Conservation (phyloP, 1,140 invertebrate genomes). For the Stratiolaelaps scimitus region DNA sequence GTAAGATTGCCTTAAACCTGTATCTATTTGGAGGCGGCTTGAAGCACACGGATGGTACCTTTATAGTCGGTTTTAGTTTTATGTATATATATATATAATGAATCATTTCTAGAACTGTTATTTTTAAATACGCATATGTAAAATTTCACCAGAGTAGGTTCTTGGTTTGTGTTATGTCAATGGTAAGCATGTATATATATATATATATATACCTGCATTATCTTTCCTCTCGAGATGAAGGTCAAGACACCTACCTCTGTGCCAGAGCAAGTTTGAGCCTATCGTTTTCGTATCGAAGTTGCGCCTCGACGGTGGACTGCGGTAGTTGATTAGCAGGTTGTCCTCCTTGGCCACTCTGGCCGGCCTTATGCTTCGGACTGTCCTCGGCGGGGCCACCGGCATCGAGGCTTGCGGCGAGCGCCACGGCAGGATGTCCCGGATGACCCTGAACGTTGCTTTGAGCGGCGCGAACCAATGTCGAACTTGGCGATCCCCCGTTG, state of each 20-base stretch:
- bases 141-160: not conserved
- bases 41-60: not conserved
- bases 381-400: conserved; percentile 40
- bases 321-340: conserved; percentile 32
- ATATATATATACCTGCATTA: no score
- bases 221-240: no score
- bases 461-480: conserved; percentile 42
- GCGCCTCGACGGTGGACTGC: conserved; percentile 55
- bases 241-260: conserved; percentile 65
- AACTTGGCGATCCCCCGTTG: conserved; percentile 33
- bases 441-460: conserved; percentile 46
- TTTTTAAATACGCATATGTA: no score
- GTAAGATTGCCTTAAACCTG: no score
- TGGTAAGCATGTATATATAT: no score
- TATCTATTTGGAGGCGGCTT: not conserved
- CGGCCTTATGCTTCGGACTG: conserved; percentile 51
- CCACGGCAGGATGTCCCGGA: conserved; percentile 23
- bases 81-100: not conserved
- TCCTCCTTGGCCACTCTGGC: conserved; percentile 36
- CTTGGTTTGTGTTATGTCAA: no score
- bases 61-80: not conserved
- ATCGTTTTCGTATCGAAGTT: conserved; percentile 94
- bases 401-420: not conserved
- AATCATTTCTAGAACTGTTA: no score
- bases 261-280: conserved; percentile 83